Conservation (phyloP, 2,888 invertebrate species). For the Patella depressa region DNA sequence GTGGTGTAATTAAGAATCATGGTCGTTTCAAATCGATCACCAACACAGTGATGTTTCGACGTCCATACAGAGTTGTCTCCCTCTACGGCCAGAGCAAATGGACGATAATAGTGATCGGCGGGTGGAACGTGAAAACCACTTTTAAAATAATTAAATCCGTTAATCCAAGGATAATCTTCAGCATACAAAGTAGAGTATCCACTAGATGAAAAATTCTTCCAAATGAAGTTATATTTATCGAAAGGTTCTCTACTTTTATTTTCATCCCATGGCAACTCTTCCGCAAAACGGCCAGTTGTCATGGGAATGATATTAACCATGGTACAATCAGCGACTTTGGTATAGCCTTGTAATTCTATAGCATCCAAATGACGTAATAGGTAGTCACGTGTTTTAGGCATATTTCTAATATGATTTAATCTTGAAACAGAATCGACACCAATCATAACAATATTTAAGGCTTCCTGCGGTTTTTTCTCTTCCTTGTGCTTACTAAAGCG, state of each 20-base stretch:
- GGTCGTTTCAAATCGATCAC: slow-evolving; percentile 79
- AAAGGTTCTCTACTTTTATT: slow-evolving; percentile 65
- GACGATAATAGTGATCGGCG: slow-evolving; percentile 86
- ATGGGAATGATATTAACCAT: slow-evolving; percentile 90
- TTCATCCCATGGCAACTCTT: slow-evolving; percentile 64
- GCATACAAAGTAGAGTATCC: slow-evolving; percentile 85
- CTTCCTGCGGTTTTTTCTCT: slow-evolving; percentile 27
- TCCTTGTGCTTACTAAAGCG: not conserved
- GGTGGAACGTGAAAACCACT: slow-evolving; percentile 83
- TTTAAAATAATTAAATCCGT: slow-evolving; percentile 85
- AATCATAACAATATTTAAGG: not conserved
- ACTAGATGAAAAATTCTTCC: slow-evolving; percentile 82
- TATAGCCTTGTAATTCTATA: slow-evolving; percentile 87
- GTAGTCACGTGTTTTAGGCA: slow-evolving; percentile 78
- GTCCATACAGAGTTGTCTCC: slow-evolving; percentile 50
- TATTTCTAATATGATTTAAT: slow-evolving; percentile 86
- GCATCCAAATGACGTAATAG: slow-evolving; percentile 78
- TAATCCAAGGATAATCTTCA: slow-evolving; percentile 85
- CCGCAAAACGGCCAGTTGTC: slow-evolving; percentile 77
- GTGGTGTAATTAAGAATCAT: slow-evolving; percentile 80
- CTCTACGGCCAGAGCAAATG: slow-evolving; percentile 78
- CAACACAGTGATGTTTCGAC: slow-evolving; percentile 75
- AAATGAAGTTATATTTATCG: slow-evolving; percentile 86
- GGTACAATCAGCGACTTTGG: slow-evolving; percentile 94
- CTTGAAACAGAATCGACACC: slow-evolving; percentile 89